These are phyloP conservation scores for Rachycentron canadum DNA, from an alignment of 2,797 vertebrate species.

Conservation along the genomic window DNA sequence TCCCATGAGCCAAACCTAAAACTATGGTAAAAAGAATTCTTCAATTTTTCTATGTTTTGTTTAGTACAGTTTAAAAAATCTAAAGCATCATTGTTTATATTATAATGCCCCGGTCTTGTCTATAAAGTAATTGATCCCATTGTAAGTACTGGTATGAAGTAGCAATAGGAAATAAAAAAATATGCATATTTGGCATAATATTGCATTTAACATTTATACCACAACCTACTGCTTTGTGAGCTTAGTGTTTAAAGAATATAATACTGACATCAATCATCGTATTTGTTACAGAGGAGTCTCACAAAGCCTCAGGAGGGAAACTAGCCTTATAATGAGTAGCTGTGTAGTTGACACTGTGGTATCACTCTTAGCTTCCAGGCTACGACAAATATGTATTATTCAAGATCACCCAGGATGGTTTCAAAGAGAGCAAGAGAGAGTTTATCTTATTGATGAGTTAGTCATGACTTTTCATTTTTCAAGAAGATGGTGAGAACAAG, in stretches of 20 bases:
- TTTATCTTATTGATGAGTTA: not conserved
- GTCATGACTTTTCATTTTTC: not conserved
- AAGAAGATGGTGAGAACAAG: not conserved
- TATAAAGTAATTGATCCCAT: not conserved
- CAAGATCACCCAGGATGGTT: not conserved
- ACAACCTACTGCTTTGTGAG: not conserved
- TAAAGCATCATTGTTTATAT: not conserved
- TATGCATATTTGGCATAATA: not conserved
- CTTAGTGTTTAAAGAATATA: not conserved
- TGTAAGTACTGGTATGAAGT: not conserved
- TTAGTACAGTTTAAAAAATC: not conserved
- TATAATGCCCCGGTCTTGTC: not conserved
- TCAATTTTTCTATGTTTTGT: not conserved
- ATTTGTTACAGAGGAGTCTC: conserved; percentile 16
- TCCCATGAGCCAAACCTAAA: not conserved
- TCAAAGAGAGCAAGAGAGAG: not conserved
- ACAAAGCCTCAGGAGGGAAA: conserved; percentile 37
- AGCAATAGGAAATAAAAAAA: not conserved
- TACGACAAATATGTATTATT: not conserved
- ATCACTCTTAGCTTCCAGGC: not conserved
- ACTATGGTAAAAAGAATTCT: not conserved
- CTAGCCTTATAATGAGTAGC: conserved; percentile 13
- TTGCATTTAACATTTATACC: not conserved
- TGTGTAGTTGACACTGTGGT: not conserved
- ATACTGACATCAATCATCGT: not conserved